phyloP scores from a whole-genome alignment of 2,888 invertebrate species.

The Hanleya hanleyi region DNA sequence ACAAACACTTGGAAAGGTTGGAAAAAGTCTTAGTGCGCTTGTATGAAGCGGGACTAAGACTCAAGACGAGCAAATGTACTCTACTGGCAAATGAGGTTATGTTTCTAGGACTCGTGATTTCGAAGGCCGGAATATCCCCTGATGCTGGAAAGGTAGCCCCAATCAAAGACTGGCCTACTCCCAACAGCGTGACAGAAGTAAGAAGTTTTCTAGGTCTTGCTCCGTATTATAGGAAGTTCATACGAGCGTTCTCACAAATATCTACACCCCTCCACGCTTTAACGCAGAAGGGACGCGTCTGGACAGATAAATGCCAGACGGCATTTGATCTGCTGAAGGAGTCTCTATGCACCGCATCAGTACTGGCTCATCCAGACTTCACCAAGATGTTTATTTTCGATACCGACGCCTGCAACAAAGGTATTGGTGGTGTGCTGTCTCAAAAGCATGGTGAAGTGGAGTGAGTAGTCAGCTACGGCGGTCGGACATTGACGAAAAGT shows the following conservation, averaged over 20 bases:
- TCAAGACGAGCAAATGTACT: constrained; percentile 21
- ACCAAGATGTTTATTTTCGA: constrained; percentile 11
- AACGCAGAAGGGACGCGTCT: too few relatives aligned
- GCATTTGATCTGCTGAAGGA: too few relatives aligned
- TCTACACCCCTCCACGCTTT: too few relatives aligned
- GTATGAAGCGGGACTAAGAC: neutral
- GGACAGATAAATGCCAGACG: too few relatives aligned
- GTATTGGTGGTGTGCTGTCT: constrained; percentile 25
- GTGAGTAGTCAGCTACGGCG: constrained; percentile 25
- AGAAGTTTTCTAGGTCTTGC: too few relatives aligned
- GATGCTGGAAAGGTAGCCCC: too few relatives aligned
- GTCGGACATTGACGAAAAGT: too few relatives aligned
- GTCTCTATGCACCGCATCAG: constrained; percentile 21
- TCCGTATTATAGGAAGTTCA: too few relatives aligned
- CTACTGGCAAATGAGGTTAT: neutral
- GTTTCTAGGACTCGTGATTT: constrained; percentile 17
- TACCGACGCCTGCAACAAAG: constrained; percentile 23
- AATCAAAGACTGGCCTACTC: too few relatives aligned
- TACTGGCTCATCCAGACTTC: constrained; percentile 27
- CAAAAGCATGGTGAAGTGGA: constrained; percentile 28
- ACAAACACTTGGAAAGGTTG: too few relatives aligned
- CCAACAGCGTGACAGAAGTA: too few relatives aligned
- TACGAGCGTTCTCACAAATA: too few relatives aligned
- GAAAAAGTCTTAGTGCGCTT: constrained; percentile 8
- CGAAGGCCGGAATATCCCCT: neutral